phyloP scores from a whole-genome alignment of 2,113 vertebrate species.

The Tauraco erythrolophus region DNA sequence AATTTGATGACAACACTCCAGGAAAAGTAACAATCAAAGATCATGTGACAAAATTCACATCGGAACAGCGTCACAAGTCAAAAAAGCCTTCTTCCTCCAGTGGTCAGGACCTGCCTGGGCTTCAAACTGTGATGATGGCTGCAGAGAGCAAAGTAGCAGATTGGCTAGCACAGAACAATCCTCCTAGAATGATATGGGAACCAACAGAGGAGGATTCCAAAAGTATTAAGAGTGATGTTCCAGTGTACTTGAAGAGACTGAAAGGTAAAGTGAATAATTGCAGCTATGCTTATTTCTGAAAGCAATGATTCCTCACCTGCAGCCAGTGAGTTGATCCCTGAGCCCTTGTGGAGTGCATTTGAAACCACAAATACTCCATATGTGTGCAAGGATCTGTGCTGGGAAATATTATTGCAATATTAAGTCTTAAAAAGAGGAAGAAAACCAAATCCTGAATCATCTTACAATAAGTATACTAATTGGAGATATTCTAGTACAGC shows the following conservation, averaged over 20 bases:
- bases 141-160: slow-evolving; percentile 98
- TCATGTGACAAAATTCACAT: slow-evolving; percentile 90
- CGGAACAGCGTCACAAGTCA: slow-evolving; percentile 87
- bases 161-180: slow-evolving; percentile 98
- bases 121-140: slow-evolving; percentile 95
- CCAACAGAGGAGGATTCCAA: slow-evolving; percentile 95
- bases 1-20: slow-evolving; percentile 94
- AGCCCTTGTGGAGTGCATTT: not conserved
- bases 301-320: not conserved
- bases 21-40: slow-evolving; percentile 99
- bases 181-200: slow-evolving; percentile 89
- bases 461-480: not conserved
- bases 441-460: not conserved
- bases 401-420: not conserved
- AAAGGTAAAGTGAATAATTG: slow-evolving; percentile 88
- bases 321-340: not conserved
- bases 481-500: not conserved
- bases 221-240: slow-evolving; percentile 97
- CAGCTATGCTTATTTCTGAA: slow-evolving; percentile 35
- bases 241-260: slow-evolving; percentile 93
- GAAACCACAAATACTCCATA: not conserved
- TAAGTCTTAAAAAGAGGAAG: not conserved
- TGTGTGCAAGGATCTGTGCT: not conserved
- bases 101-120: slow-evolving; percentile 88
- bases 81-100: slow-evolving; percentile 83